phyloP scores from a whole-genome alignment of 2,888 invertebrate genomes.

The Dryadula phaetusa region DNA sequence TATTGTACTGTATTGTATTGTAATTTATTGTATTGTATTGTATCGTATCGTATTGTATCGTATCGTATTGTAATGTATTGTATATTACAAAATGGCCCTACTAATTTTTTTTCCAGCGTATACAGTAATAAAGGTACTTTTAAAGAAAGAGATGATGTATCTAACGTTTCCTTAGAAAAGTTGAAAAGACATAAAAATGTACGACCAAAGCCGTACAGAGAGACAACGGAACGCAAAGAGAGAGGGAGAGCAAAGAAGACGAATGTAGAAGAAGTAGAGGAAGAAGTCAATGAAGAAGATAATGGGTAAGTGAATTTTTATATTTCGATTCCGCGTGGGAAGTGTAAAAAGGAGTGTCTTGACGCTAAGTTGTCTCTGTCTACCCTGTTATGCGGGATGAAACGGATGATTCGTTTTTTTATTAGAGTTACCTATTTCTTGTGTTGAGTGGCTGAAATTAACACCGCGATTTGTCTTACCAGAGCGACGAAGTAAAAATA shows the following conservation, averaged over 20 bases:
- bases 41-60: too few species aligned
- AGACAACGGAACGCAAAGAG: constrained; percentile 1
- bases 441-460: too few species aligned
- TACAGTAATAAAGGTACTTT: constrained; percentile 3
- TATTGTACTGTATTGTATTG: too few species aligned
- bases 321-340: neutral
- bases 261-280: neutral
- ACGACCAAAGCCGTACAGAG: neutral
- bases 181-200: neutral
- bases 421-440: too few species aligned
- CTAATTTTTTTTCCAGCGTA: neutral
- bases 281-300: neutral
- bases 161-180: constrained; percentile 14
- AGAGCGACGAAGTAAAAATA: too few species aligned
- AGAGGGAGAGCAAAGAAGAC: neutral
- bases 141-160: constrained; percentile 10
- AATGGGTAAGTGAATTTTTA: neutral
- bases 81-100: neutral
- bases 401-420: too few species aligned
- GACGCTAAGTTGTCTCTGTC: too few species aligned
- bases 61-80: too few species aligned
- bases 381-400: too few species aligned
- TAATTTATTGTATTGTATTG: too few species aligned
- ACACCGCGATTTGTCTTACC: too few species aligned
- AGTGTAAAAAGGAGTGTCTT: too few species aligned